Evolutionary conservation across 2,888 invertebrate genomes (phyloP).

Genomic region (Hyppa rectilinea): DNA sequence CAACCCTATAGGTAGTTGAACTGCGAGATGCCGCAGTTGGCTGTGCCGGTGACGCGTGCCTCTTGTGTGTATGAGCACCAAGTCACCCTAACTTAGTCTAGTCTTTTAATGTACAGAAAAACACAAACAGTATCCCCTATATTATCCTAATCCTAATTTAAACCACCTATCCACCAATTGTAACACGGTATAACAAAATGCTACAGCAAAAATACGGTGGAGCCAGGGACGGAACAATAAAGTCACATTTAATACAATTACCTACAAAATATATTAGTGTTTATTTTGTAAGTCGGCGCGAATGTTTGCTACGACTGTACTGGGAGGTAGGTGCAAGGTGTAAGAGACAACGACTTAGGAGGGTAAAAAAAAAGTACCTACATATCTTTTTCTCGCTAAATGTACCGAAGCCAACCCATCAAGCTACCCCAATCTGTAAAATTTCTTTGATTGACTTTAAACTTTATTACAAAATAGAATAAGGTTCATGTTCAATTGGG

Average conservation of each 20-base stretch:
- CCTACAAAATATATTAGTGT: conserved; percentile 86
- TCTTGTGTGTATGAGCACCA: no score
- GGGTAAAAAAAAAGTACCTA: no score
- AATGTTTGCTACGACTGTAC: conserved; percentile 74
- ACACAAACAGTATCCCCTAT: not conserved
- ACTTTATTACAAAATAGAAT: no score
- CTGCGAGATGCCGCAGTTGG: no score
- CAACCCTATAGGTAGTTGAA: no score
- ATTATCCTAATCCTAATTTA: conserved; percentile 11
- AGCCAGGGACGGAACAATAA: conserved; percentile 82
- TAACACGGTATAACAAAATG: conserved; percentile 34
- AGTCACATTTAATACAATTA: conserved; percentile 89
- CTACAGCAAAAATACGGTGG: conserved; percentile 79
- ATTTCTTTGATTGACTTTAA: no score
- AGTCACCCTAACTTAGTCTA: no score
- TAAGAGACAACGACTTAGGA: conserved; percentile 47
- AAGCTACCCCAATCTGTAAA: no score
- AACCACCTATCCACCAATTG: conserved; percentile 13
- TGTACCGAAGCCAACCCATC: no score
- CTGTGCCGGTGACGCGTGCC: no score
- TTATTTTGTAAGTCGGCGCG: conserved; percentile 85
- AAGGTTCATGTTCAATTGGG: no score
- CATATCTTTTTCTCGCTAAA: no score
- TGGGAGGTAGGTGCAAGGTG: conserved; percentile 48
- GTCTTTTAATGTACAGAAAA: not conserved